Evolutionary conservation across 2,113 vertebrate genomes (phyloP), one percentile per base, ranked within the genome.

Genomic region (Oreotragus oreotragus): DNA sequence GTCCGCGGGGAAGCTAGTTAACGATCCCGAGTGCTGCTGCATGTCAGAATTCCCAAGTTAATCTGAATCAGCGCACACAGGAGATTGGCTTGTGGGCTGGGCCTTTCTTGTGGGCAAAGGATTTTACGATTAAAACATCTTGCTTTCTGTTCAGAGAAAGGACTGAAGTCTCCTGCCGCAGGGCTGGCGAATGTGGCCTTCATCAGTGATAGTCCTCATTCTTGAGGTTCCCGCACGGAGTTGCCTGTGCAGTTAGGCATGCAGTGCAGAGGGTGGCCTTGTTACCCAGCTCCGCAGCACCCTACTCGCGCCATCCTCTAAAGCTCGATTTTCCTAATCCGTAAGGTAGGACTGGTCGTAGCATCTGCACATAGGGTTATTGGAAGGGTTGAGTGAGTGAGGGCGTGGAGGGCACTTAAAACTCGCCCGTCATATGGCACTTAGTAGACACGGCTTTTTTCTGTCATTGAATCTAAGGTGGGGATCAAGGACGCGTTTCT

Each of bases 1-100:
- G 57, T 86, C 86, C 53, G 19, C 19, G 51, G 97, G 85, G 93
- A 87, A 91, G 47, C 84, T 51, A 39, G 97, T 58, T 86, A 90
- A 28, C 49, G 83, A 57, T 51, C 43, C 43, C 12, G 1, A 89
- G 49, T n/a, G 47, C 76, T 49, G 73, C 86, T 58, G 6, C 39
- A 1, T 33, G n/a, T 84, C 45, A 57, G 51, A 30, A 55, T 92
- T 60, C 51, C 58, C 60, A 49, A 87, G 33, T 49, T 57, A 57
- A 23, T 58, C 91, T 58, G 57, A 91, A 36, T 90, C 30, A 15
- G 5, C 58, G 21, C 62, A 28, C 39, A 33, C 3, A 1, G 9
- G 33, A 66, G 66, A 43, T 19, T 81, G 94, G 51, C 80, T 53
- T 6, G 28, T 58, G 28, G 87, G n/a, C 77, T 86, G 79, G 49